Evolutionary conservation across 2,888 invertebrate genomes (phyloP), one percentile per base, ranked within the genome.

Genomic region (Ptilodon capucinus): DNA sequence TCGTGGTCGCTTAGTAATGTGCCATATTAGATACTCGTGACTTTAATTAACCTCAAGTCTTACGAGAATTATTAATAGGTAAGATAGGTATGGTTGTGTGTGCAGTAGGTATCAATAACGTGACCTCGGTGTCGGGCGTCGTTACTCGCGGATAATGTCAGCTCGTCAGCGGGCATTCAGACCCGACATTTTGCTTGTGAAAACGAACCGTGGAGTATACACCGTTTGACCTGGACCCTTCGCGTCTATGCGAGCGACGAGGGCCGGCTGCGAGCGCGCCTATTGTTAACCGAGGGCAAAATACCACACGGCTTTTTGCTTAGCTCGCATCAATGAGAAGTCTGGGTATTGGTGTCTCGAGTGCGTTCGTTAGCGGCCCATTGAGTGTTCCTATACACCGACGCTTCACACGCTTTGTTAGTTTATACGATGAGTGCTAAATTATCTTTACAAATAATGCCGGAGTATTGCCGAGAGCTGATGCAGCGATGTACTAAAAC

Each of bases 341-440:
- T 19, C 45, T 25, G 18, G 35, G 42, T 49, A 50, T 48, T 53
- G 63, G 64, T 54, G 55, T 52, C 46, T 47, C 44, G 28, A 62
- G 51, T 60, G 38, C 23, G 64, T 75, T 77, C 78, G 76, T 77
- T 77, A 77, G 66, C 49, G 51, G 47, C 45, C 64, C 53, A 71
- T 76, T 74, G 64, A 74, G 44, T 53, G 57, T 51, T 45, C 53
- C 51, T 43, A 54, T 59, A 67, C 60, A 42, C 58, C 49, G 32
- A 17, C 43, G 54, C 35, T 66, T 73, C 52, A 64, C 71, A 64
- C 52, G 42, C 58, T 62, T 64, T 68, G 64, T 69, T 58, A 53
- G 47, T 42, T 44, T 43, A 23, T 40, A 51, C 51, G 47, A 60
- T 64, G 60, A 63, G 54, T 49, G 66, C 54, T 69, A 68, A 65